phyloP scores from a whole-genome alignment of 2,888 invertebrate genomes.

The Leucania comma region DNA sequence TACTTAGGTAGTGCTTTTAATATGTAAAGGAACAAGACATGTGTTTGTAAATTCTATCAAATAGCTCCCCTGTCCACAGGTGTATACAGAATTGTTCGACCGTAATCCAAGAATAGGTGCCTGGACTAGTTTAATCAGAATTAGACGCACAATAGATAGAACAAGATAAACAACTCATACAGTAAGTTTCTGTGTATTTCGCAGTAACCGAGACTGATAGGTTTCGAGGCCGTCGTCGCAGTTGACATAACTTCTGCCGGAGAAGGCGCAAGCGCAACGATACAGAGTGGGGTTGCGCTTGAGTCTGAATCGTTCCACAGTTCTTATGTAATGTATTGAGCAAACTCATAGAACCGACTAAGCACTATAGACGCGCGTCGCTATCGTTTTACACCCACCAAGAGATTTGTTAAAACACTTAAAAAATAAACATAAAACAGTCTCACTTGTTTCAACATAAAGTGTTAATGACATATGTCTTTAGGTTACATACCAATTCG shows the following conservation, averaged over 20 bases:
- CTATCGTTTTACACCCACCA: constrained; percentile 17
- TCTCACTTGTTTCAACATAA: constrained; percentile 11
- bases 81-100: neutral
- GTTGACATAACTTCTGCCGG: constrained; percentile 64
- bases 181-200: constrained; percentile 37
- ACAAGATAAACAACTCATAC: constrained; percentile 8
- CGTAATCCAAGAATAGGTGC: neutral
- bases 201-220: constrained; percentile 51
- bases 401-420: constrained; percentile 24
- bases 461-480: neutral
- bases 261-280: constrained; percentile 65
- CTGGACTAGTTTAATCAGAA: neutral
- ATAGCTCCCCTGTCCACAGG: neutral
- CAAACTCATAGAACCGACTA: constrained; percentile 66
- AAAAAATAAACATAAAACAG: constrained; percentile 10
- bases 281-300: constrained; percentile 65
- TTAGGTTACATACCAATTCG: neutral
- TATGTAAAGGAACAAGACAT: neutral
- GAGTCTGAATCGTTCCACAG: constrained; percentile 71
- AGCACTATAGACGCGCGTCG: constrained; percentile 42
- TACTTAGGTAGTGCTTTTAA: neutral
- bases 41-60: neutral
- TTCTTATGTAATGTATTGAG: constrained; percentile 78
- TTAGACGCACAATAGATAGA: neutral
- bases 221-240: constrained; percentile 58